Conservation (phyloP, 2,797 vertebrate genomes). For the Phrynocephalus forsythii region DNA sequence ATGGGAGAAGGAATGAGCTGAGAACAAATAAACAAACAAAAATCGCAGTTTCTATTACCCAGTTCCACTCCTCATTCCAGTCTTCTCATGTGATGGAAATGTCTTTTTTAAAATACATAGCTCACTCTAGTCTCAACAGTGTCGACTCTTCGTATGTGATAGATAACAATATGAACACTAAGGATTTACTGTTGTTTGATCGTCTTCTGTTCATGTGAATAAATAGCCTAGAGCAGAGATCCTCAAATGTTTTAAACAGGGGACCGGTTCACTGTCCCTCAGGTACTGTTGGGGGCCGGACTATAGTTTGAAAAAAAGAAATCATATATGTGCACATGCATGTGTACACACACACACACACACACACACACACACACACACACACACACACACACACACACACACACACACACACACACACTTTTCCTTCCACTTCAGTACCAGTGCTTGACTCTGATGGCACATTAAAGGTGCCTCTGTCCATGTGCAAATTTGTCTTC, state of each 20-base stretch:
- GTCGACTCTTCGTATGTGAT: neutral
- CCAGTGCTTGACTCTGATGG: neutral
- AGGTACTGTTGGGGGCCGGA: too few species aligned
- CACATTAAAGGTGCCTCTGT: neutral
- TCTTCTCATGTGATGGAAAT: neutral
- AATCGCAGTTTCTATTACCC: neutral
- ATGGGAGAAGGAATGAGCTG: neutral
- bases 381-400: too few species aligned
- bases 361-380: too few species aligned
- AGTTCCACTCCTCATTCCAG: neutral
- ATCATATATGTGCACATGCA: too few species aligned
- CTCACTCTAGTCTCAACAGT: neutral
- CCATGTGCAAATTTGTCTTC: neutral
- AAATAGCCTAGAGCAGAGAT: neutral
- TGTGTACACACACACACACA: too few species aligned
- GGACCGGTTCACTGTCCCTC: too few species aligned
- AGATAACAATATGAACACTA: neutral
- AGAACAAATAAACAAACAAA: neutral
- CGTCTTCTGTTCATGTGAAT: neutral
- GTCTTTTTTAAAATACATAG: neutral
- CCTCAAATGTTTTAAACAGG: too few species aligned
- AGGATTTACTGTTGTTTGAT: neutral
- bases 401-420: too few species aligned
- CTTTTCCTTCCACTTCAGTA: neutral
- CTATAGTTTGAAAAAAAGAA: too few species aligned